Base-by-base conservation (phyloP, 2,113 vertebrate species). In the Sceloporus tristichus region DNA sequence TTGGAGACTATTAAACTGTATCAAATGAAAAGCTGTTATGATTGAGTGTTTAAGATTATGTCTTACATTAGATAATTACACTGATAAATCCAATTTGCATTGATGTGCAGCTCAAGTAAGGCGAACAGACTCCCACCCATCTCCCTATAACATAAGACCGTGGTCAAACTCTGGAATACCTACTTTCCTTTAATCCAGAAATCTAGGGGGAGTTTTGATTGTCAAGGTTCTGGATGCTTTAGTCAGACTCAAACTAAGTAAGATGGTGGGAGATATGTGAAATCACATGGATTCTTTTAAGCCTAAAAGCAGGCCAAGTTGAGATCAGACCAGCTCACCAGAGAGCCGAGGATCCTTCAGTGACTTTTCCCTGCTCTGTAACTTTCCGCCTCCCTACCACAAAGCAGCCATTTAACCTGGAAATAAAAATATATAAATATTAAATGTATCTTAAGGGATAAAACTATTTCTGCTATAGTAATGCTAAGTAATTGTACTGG, bases 1-100 rank as follows among this genome's bases (percentile, higher is more conserved):
- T 84, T 78, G 91, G 90, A 94, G 90, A 65, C 91, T 86, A 92
- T 94, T 92, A 93, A 92, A 89, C 34, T 56, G 80, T 82, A 91
- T 88, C 53, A 85, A 73, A 27, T 91, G 54, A 78, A 94, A 82
- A 89, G 90, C 90, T 85, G 93, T 93, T 93, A 95, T 62, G 76
- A 85, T 54, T 66, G 82, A 87, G 81, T 62, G 88, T 73, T 91
- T 75, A 87, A 94, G 85, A 87, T 90, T 88, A 68, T 66, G 89
- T 76, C 38, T 81, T 87, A 71, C 62, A 84, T 34, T 0, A 68
- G 89, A 78, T 87, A 95, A 92, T 42, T 89, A 79, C 70, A 78
- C 83, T 81, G 53, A 68, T 34, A 88, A 54, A 90, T 29, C 70
- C 16, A 38, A 85, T 94, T 94, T 83, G 87, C 7, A 0, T 29